phyloP scores from a whole-genome alignment of 1,140 invertebrate genomes.

The Penaeus indicus region DNA sequence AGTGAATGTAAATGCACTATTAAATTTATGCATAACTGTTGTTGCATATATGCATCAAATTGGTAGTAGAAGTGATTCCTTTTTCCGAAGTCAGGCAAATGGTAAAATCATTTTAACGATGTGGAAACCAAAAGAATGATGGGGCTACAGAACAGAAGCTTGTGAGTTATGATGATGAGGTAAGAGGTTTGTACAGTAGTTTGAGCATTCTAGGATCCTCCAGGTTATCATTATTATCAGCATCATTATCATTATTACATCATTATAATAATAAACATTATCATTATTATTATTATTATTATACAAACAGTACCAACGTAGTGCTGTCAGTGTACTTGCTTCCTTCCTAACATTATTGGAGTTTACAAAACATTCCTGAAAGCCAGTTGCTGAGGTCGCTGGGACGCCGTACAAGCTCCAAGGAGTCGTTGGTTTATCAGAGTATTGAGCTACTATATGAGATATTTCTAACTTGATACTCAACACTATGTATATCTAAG shows the following conservation, averaged over 20 bases:
- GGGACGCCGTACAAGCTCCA: constrained; percentile 22
- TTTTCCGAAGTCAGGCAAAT: no score
- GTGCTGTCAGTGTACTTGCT: constrained; percentile 65
- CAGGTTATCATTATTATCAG: constrained; percentile 49
- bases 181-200: constrained; percentile 65
- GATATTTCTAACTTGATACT: constrained; percentile 29
- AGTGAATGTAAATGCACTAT: no score
- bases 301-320: constrained; percentile 64
- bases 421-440: constrained; percentile 33
- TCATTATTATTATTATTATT: constrained; percentile 54
- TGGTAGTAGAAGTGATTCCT: no score
- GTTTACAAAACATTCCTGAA: constrained; percentile 63
- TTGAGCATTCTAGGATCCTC: constrained; percentile 65
- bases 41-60: no score
- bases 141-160: constrained; percentile 42
- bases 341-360: constrained; percentile 61
- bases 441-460: constrained; percentile 33
- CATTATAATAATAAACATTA: constrained; percentile 46
- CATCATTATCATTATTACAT: constrained; percentile 44
- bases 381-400: constrained; percentile 60
- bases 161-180: constrained; percentile 60
- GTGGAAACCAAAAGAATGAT: constrained; percentile 48
- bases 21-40: no score
- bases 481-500: constrained; percentile 5
- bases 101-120: neutral